These are phyloP conservation scores for Neosilurus mollespiculum DNA, from an alignment of 2,797 vertebrate species.

Conservation along the genomic window DNA sequence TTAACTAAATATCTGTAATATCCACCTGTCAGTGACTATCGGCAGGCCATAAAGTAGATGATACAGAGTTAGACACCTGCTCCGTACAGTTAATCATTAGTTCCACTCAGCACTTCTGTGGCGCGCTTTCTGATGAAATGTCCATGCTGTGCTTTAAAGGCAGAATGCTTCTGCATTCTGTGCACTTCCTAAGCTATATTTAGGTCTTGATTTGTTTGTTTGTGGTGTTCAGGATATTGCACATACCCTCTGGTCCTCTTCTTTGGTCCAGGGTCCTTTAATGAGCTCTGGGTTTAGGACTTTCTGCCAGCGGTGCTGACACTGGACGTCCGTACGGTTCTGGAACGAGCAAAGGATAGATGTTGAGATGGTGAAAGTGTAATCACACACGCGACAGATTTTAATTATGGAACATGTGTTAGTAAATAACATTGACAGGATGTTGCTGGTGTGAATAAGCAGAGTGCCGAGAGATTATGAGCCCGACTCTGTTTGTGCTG, in stretches of 20 bases:
- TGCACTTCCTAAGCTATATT: not conserved
- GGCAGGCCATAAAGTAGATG: slow-evolving; percentile 48
- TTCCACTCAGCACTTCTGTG: not conserved
- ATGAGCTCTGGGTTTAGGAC: slow-evolving; percentile 98
- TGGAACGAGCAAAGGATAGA: slow-evolving; percentile 58
- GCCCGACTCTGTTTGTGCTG: not conserved
- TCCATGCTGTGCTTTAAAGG: not conserved
- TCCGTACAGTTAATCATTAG: slow-evolving; percentile 54
- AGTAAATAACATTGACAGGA: slow-evolving; percentile 15
- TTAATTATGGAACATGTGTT: not conserved
- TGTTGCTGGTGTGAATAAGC: slow-evolving; percentile 19
- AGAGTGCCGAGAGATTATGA: not conserved
- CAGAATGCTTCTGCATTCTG: no score
- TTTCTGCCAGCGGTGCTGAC: slow-evolving; percentile 98
- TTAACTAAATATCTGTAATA: slow-evolving; percentile 47
- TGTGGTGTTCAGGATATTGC: not conserved
- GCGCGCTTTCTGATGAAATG: slow-evolving; percentile 5
- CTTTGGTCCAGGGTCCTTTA: slow-evolving; percentile 99
- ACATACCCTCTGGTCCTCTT: slow-evolving; percentile 97
- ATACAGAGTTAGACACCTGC: slow-evolving; percentile 51
- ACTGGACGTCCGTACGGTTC: slow-evolving; percentile 98
- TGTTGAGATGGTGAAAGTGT: not conserved
- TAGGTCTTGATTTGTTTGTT: not conserved
- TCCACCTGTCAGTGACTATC: slow-evolving; percentile 48
- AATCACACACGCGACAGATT: not conserved